phyloP scores from a whole-genome alignment of 2,113 vertebrate genomes.

The Galbula dea region DNA sequence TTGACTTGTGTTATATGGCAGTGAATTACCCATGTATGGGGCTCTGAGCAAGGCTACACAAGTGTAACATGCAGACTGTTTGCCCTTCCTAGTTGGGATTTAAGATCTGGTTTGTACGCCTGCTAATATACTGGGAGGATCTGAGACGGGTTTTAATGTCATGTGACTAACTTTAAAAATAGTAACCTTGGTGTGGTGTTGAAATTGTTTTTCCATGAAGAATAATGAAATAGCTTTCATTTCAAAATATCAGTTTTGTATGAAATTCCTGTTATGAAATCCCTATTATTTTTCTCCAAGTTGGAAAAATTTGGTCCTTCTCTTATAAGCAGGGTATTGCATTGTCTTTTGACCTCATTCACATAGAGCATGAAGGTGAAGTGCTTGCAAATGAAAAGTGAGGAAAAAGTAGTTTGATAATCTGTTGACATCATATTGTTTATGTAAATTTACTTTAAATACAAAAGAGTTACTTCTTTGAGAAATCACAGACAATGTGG shows the following conservation, averaged over 20 bases:
- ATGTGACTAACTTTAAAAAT: neutral
- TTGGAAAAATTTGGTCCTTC: neutral
- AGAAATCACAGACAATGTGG: neutral
- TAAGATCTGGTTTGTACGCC: fast-evolving
- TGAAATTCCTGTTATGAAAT: neutral
- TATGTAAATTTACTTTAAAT: neutral
- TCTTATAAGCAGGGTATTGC: neutral
- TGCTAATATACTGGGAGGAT: neutral
- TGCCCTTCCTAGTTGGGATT: neutral
- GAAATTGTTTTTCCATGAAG: neutral
- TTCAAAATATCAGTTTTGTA: neutral
- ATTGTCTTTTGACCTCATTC: neutral
- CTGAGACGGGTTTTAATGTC: neutral
- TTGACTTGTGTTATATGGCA: neutral
- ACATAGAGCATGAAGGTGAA: neutral
- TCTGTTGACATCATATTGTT: neutral
- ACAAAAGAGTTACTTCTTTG: neutral
- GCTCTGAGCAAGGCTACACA: neutral
- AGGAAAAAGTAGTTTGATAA: neutral
- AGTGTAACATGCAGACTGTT: neutral
- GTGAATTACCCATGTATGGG: neutral
- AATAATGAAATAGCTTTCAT: neutral
- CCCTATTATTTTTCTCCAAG: neutral
- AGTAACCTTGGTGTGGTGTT: neutral
- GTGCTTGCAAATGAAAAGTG: neutral